Conservation (phyloP, 2,797 vertebrate genomes). For the Enteromius fasciolatus region DNA sequence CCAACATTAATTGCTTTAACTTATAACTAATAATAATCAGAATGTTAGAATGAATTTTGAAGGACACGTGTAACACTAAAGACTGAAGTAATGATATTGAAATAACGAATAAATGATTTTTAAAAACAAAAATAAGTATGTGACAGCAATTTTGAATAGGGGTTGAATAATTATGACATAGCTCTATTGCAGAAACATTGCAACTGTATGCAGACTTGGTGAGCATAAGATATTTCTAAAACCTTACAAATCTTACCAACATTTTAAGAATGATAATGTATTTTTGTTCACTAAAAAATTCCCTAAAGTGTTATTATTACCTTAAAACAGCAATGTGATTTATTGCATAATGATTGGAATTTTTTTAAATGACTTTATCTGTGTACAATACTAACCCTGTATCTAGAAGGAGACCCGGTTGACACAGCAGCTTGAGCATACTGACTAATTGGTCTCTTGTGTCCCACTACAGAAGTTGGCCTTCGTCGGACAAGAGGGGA, state of each 20-base stretch:
- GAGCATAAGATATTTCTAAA: background rate
- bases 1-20: background rate
- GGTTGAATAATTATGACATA: background rate
- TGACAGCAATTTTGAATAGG: background rate
- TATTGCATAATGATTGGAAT: background rate
- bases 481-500: slow-evolving; percentile 85
- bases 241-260: too few relatives aligned
- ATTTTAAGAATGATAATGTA: background rate
- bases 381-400: slow-evolving; percentile 81
- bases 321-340: background rate
- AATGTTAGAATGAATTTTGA: background rate
- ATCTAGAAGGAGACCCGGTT: slow-evolving; percentile 87
- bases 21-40: background rate
- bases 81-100: background rate
- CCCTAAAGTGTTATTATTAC: background rate
- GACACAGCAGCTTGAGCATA: slow-evolving; percentile 91
- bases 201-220: background rate
- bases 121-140: background rate
- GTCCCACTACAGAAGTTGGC: slow-evolving; percentile 90
- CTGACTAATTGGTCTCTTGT: slow-evolving; percentile 97
- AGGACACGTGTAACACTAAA: background rate
- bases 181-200: too few relatives aligned
- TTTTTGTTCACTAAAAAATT: background rate
- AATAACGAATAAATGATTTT: background rate
- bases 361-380: background rate